A percentile compares a stretch with the other conserved stretches of the same genome.
Conservation (phyloP, 2,797 vertebrate species). For the Pygocentrus nattereri region DNA sequence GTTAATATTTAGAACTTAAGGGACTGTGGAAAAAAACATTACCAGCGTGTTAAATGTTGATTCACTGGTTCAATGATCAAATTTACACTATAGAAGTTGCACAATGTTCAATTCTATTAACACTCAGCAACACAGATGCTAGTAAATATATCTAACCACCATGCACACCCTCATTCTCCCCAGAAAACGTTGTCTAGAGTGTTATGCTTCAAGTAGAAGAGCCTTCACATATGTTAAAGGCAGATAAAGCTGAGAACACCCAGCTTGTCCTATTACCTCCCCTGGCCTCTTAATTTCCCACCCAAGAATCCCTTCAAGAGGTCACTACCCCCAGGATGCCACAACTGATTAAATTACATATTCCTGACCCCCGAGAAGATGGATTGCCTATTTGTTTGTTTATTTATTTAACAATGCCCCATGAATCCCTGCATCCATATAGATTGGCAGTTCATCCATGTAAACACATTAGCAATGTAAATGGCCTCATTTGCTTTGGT, state of each 20-base stretch:
- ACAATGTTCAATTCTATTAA: too few relatives aligned
- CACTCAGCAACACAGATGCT: too few relatives aligned
- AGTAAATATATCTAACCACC: too few relatives aligned
- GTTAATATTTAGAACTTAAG: too few relatives aligned
- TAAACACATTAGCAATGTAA: conserved; percentile 71
- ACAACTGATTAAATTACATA: conserved; percentile 69
- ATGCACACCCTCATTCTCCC: too few relatives aligned
- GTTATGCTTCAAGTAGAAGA: neutral
- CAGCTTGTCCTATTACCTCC: conserved; percentile 28
- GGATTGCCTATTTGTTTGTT: conserved; percentile 54
- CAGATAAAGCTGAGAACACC: conserved; percentile 56
- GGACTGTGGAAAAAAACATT: too few relatives aligned
- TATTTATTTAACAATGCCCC: conserved; percentile 65
- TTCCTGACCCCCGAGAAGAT: conserved; percentile 65
- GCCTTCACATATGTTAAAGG: conserved; percentile 36
- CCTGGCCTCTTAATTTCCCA: conserved; percentile 35
- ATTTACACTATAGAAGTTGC: too few relatives aligned
- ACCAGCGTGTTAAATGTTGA: too few relatives aligned
- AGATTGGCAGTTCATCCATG: conserved; percentile 57
- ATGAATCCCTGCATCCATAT: conserved; percentile 52
- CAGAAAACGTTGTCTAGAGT: neutral
- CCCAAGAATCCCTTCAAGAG: conserved; percentile 64
- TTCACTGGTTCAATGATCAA: too few relatives aligned
- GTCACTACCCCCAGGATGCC: conserved; percentile 67
- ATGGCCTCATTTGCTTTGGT: conserved; percentile 57